These are phyloP conservation scores for Amphiura filiformis DNA, from an alignment of 35 echinoderm and acorn worm species.

Conservation along the genomic window DNA sequence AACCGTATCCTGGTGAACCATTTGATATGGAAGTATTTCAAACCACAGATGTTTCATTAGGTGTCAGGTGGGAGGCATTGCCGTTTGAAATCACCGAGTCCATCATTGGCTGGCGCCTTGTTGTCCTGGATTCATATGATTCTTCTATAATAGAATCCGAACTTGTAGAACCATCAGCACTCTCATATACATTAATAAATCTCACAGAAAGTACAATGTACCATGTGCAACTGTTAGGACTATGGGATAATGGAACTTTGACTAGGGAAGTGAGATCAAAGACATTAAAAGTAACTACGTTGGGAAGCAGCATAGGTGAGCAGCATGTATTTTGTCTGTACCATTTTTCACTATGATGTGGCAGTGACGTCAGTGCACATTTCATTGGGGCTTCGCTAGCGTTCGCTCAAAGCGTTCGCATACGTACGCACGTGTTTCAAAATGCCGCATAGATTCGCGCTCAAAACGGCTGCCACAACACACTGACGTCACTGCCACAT, in stretches of 20 bases:
- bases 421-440: too few species aligned
- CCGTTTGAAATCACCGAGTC: conserved; percentile 46
- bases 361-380: too few species aligned
- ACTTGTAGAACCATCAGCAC: conserved; percentile 51
- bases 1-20: conserved; percentile 43
- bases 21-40: conserved; percentile 40
- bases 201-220: conserved; percentile 54
- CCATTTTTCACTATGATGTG: too few species aligned
- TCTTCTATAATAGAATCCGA: conserved; percentile 48
- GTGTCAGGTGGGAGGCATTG: conserved; percentile 50
- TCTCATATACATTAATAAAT: conserved; percentile 54
- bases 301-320: not conserved
- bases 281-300: conserved; percentile 11
- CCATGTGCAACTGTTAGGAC: conserved; percentile 72
- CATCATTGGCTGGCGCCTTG: conserved; percentile 55
- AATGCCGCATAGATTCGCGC: too few species aligned
- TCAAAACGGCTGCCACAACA: too few species aligned
- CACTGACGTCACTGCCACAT: too few species aligned
- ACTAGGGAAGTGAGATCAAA: conserved; percentile 76
- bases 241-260: conserved; percentile 86
- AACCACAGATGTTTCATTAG: conserved; percentile 28
- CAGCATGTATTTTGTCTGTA: not conserved
- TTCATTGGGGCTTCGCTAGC: too few species aligned
- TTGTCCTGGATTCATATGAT: conserved; percentile 48
- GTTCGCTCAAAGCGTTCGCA: too few species aligned